phyloP scores from a whole-genome alignment of 2,797 vertebrate species.

The Nyctalus aviator region DNA sequence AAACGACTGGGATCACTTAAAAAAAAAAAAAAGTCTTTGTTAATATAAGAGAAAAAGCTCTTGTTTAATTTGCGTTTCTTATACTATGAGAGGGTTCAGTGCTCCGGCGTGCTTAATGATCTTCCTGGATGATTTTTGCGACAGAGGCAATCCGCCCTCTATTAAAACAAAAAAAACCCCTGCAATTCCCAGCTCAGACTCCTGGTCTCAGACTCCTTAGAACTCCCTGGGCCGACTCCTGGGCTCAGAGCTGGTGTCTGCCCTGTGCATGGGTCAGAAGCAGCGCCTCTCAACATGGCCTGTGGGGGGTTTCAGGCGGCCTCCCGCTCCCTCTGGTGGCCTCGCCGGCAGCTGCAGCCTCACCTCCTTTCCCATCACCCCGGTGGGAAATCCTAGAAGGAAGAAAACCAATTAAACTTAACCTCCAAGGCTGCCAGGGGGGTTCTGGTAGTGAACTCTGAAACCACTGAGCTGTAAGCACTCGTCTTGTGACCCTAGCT shows the following conservation, averaged over 20 bases:
- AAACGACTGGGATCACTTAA: neutral
- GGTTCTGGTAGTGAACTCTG: neutral
- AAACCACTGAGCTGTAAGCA: neutral
- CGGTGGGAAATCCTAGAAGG: neutral
- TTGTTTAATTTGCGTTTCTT: neutral
- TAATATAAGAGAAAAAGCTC: neutral
- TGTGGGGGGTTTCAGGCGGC: accelerated
- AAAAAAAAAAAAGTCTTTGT: neutral
- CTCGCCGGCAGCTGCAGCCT: neutral
- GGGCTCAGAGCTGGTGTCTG: neutral
- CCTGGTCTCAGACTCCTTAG: neutral
- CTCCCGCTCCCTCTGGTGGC: neutral
- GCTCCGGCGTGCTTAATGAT: neutral
- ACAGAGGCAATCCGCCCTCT: neutral
- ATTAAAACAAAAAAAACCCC: neutral
- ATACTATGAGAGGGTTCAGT: neutral
- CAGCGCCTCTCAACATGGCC: neutral
- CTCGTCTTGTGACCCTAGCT: neutral
- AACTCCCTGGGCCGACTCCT: neutral
- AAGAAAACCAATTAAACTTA: neutral
- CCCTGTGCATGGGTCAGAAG: neutral
- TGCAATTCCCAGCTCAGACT: neutral
- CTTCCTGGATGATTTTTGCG: neutral
- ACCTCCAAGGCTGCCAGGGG: neutral
- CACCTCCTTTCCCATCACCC: accelerated